phyloP scores from a whole-genome alignment of 2,888 invertebrate genomes.

The Calameuta filiformis region DNA sequence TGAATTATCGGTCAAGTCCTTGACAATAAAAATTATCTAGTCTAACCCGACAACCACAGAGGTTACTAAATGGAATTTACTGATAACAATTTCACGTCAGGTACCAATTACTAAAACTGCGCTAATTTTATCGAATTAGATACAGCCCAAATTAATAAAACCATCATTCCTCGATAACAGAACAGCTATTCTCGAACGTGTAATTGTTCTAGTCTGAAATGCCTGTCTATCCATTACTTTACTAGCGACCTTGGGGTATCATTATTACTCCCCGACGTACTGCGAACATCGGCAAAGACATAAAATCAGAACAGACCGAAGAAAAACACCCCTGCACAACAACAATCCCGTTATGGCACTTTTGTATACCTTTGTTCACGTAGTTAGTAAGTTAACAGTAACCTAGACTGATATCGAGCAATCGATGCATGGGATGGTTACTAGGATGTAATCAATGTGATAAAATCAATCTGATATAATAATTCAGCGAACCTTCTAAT shows the following conservation, averaged over 20 bases:
- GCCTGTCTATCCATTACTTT: not conserved
- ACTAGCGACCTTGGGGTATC: not conserved
- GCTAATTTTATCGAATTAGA: not conserved
- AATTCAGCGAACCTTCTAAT: not conserved
- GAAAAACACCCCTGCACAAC: not conserved
- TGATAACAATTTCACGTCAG: not conserved
- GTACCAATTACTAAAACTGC: not conserved
- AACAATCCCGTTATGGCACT: too few relatives aligned
- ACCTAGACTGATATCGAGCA: too few relatives aligned
- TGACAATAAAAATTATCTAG: not conserved
- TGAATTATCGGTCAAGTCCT: not conserved
- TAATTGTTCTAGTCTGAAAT: not conserved
- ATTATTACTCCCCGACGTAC: not conserved
- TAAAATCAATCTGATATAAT: not conserved
- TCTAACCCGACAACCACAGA: not conserved
- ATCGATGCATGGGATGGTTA: too few relatives aligned
- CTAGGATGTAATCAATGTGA: too few relatives aligned
- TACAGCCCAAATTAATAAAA: not conserved
- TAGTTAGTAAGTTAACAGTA: too few relatives aligned
- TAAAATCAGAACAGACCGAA: not conserved
- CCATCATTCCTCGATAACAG: not conserved
- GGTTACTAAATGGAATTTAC: not conserved
- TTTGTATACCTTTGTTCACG: too few relatives aligned
- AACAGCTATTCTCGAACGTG: not conserved
- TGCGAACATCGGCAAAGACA: not conserved